These are phyloP conservation scores for Orbicella faveolata DNA, from an alignment of 64 coral and sea anemone genomes.

Conservation along the genomic window DNA sequence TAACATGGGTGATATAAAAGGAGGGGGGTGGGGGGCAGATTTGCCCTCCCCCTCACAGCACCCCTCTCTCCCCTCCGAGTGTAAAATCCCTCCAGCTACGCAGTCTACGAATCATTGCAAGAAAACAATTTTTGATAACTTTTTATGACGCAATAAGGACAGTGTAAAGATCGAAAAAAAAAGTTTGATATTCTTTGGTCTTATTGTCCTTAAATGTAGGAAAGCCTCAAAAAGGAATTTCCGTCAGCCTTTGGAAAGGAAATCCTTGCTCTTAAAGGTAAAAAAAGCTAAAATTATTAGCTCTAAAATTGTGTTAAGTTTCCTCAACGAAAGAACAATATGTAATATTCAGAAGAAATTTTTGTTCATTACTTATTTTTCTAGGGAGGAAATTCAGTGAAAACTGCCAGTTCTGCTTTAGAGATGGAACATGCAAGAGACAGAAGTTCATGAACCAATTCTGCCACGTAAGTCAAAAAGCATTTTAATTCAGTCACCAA, in stretches of 20 bases:
- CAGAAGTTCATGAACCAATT: conserved; percentile 11
- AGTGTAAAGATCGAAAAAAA: too few species aligned
- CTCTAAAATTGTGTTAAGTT: background rate
- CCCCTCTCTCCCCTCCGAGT: too few species aligned
- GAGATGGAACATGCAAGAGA: conserved; percentile 27
- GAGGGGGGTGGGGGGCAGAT: too few species aligned
- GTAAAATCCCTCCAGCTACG: too few species aligned
- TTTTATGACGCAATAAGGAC: too few species aligned
- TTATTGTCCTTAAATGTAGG: background rate
- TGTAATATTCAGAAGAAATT: too few species aligned
- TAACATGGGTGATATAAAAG: too few species aligned
- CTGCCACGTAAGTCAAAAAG: conserved; percentile 13
- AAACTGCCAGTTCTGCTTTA: conserved; percentile 34
- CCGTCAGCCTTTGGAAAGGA: conserved; percentile 18
- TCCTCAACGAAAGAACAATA: background rate
- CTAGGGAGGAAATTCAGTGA: conserved; percentile 28
- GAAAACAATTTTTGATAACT: too few species aligned
- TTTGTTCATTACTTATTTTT: background rate
- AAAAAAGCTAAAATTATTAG: background rate
- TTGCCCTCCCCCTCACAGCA: too few species aligned
- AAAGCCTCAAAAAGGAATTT: conserved; percentile 29
- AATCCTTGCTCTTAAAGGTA: conserved; percentile 26
- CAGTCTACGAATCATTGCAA: too few species aligned
- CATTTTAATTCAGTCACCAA: background rate
- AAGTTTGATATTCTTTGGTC: too few species aligned